Evolutionary conservation across 2,797 vertebrate genomes (phyloP).

Genomic region (Scyliorhinus canicula): DNA sequence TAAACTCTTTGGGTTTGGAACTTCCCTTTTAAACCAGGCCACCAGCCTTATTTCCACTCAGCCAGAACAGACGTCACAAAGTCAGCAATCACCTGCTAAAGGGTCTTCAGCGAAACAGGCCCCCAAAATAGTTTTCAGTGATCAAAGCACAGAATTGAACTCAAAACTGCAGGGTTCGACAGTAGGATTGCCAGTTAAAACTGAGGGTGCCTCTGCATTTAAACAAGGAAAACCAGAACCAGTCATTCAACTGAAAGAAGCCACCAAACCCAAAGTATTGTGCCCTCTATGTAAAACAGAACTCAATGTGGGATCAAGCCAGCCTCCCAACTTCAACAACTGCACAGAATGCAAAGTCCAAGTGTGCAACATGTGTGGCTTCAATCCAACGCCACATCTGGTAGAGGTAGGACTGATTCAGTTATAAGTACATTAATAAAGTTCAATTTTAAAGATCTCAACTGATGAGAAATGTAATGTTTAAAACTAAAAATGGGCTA

Average conservation of each 20-base stretch:
- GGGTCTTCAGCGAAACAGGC: slow-evolving; percentile 48
- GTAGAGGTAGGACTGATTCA: slow-evolving; percentile 75
- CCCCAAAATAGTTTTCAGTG: slow-evolving; percentile 76
- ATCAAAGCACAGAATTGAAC: slow-evolving; percentile 70
- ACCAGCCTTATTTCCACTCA: slow-evolving; percentile 91
- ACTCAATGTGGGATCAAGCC: slow-evolving; percentile 73
- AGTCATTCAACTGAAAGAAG: slow-evolving; percentile 73
- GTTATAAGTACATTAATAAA: background rate
- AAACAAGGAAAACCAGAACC: slow-evolving; percentile 55
- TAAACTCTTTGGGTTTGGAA: slow-evolving; percentile 93
- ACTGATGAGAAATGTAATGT: background rate
- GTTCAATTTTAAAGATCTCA: background rate
- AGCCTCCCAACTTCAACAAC: slow-evolving; percentile 85
- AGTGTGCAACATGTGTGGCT: slow-evolving; percentile 97
- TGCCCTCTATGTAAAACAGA: slow-evolving; percentile 93
- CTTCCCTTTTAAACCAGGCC: slow-evolving; percentile 91
- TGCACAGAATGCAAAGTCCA: slow-evolving; percentile 87
- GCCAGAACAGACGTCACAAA: slow-evolving; percentile 68
- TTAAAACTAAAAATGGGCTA: background rate
- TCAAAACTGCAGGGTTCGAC: slow-evolving; percentile 59
- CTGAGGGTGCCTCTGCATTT: slow-evolving; percentile 43
- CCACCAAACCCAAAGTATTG: slow-evolving; percentile 65
- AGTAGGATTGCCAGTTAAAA: slow-evolving; percentile 45
- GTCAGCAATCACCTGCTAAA: slow-evolving; percentile 75
- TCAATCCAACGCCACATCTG: slow-evolving; percentile 94